Conservation (phyloP, 2,797 vertebrate genomes). For the Brotula barbata region DNA sequence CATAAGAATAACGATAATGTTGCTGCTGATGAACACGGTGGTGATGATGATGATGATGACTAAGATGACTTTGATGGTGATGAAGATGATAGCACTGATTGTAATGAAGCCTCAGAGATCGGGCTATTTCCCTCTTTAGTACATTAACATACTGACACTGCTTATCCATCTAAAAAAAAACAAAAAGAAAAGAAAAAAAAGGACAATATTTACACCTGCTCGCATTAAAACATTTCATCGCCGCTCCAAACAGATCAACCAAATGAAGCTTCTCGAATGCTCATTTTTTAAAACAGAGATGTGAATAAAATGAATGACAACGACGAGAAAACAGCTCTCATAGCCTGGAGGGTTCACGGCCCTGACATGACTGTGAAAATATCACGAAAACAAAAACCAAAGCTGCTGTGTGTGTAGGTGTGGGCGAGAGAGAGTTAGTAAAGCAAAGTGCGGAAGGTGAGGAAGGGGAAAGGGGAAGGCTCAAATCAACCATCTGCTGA, state of each 20-base stretch:
- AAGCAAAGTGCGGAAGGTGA: conserved; percentile 25
- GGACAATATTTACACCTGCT: conserved; percentile 48
- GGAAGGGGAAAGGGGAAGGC: conserved; percentile 6
- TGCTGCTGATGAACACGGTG: background rate
- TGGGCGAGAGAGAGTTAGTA: background rate
- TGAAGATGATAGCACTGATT: too few relatives aligned
- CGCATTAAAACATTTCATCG: conserved; percentile 45
- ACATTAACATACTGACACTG: conserved; percentile 27
- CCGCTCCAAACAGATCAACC: conserved; percentile 40
- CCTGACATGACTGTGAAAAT: conserved; percentile 16
- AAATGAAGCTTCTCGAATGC: conserved; percentile 40
- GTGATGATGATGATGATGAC: background rate
- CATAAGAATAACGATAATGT: too few relatives aligned
- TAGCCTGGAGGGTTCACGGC: conserved; percentile 28
- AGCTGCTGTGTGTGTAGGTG: too few relatives aligned
- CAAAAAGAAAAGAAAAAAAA: conserved; percentile 46
- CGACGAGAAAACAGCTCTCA: conserved; percentile 28
- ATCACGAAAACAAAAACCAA: too few relatives aligned
- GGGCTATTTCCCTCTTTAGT: conserved; percentile 23
- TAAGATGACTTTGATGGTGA: background rate
- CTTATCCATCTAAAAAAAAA: conserved; percentile 37
- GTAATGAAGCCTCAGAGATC: too few relatives aligned
- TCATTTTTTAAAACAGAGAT: conserved; percentile 33
- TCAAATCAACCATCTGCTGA: conserved; percentile 48
- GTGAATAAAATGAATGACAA: conserved; percentile 43